Conservation (phyloP, 2,797 vertebrate species). For the Heliangelus exortis region DNA sequence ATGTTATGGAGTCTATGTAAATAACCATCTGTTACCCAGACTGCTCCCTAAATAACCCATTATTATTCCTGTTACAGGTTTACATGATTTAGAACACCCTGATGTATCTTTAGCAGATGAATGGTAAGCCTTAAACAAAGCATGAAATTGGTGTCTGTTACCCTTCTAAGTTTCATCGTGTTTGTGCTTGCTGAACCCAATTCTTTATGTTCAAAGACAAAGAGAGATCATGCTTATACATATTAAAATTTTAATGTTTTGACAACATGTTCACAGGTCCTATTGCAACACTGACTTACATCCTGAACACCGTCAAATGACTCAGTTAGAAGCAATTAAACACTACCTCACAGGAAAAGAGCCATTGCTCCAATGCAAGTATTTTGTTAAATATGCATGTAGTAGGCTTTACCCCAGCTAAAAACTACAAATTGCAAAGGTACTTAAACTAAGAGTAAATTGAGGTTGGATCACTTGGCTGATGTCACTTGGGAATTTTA, state of each 20-base stretch:
- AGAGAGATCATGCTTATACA: neutral
- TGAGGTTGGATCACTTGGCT: neutral
- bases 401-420: neutral
- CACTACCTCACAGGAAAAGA: slow-evolving; percentile 92
- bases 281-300: slow-evolving; percentile 96
- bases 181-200: slow-evolving; percentile 25
- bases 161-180: slow-evolving; percentile 4
- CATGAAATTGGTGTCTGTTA: slow-evolving; percentile 23
- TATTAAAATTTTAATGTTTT: slow-evolving; percentile 33
- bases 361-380: slow-evolving; percentile 91
- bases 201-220: slow-evolving; percentile 68
- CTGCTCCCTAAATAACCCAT: slow-evolving; percentile 35
- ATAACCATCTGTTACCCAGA: slow-evolving; percentile 35
- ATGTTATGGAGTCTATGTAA: slow-evolving; percentile 37
- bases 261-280: slow-evolving; percentile 81
- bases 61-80: slow-evolving; percentile 82
- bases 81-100: slow-evolving; percentile 97
- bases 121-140: slow-evolving; percentile 86
- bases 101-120: slow-evolving; percentile 95
- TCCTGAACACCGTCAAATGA: slow-evolving; percentile 90
- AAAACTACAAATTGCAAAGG: neutral
- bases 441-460: neutral
- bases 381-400: neutral
- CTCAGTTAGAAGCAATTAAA: slow-evolving; percentile 94
- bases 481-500: neutral